phyloP scores from a whole-genome alignment of 2,888 invertebrate species.

The Acleris emargana region DNA sequence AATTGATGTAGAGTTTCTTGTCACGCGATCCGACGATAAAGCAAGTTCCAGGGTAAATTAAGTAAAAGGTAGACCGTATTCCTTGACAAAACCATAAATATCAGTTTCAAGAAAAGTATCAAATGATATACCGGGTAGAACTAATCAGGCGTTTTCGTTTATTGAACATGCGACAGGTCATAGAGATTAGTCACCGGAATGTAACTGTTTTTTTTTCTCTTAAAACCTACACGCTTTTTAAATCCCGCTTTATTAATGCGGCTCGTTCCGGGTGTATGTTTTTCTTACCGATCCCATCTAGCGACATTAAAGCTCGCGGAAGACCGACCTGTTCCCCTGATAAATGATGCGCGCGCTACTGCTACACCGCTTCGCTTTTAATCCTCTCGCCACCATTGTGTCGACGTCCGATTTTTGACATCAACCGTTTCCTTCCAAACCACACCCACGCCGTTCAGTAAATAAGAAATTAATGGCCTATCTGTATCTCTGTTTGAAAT shows the following conservation, averaged over 20 bases:
- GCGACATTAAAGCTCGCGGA: conserved; percentile 58
- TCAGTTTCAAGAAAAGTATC: conserved; percentile 1
- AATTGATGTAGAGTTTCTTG: conserved; percentile 66
- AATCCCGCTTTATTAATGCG: conserved; percentile 33
- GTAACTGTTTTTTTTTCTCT: not conserved
- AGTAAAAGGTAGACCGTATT: conserved; percentile 49
- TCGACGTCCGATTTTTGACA: conserved; percentile 74
- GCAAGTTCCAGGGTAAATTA: conserved; percentile 55
- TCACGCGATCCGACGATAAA: conserved; percentile 78
- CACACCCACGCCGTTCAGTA: conserved; percentile 68
- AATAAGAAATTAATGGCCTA: conserved; percentile 74
- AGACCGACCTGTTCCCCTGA: conserved; percentile 65
- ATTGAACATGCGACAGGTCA: not conserved
- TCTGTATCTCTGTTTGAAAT: conserved; percentile 68
- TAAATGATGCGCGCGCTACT: conserved; percentile 78
- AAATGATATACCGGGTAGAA: not conserved
- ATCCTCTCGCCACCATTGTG: conserved; percentile 76
- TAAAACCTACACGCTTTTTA: conserved; percentile 19
- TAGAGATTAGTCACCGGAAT: no score
- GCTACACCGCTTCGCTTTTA: conserved; percentile 82
- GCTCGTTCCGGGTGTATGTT: conserved; percentile 37
- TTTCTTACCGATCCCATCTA: conserved; percentile 51
- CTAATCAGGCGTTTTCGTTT: no score
- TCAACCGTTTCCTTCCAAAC: conserved; percentile 66
- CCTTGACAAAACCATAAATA: conserved; percentile 26